Conservation (phyloP, 2,113 vertebrate species). For the Plestiodon gilberti region DNA sequence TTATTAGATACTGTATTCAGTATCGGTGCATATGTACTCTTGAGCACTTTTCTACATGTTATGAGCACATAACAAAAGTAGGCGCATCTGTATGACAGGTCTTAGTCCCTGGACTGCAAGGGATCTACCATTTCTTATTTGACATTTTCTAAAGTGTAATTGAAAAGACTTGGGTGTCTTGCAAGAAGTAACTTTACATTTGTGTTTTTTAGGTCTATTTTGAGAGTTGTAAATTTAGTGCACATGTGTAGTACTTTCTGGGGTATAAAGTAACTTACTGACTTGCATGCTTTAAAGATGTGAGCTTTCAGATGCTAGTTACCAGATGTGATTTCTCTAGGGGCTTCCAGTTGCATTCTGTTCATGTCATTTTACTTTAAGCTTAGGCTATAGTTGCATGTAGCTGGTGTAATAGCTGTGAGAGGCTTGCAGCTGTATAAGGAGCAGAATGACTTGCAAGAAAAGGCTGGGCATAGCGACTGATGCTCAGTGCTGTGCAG, state of each 20-base stretch:
- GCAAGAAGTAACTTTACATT: constrained; percentile 15
- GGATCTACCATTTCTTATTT: constrained; percentile 19
- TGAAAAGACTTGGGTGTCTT: constrained; percentile 27
- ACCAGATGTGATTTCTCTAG: neutral
- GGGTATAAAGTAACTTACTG: neutral
- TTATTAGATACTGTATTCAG: no score
- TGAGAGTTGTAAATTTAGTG: neutral
- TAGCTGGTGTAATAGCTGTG: no score
- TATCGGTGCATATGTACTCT: neutral
- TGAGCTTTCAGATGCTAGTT: no score
- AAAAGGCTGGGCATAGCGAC: neutral
- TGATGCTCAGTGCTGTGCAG: neutral
- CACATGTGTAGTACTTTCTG: neutral
- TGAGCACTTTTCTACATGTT: constrained; percentile 1
- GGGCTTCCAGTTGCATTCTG: neutral
- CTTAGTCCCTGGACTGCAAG: neutral
- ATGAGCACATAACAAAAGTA: constrained; percentile 11
- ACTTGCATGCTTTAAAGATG: neutral
- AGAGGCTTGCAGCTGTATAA: neutral
- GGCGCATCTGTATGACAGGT: constrained; percentile 7
- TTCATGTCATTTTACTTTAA: neutral
- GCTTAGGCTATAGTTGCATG: neutral
- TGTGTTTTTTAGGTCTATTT: neutral
- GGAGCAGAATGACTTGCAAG: neutral
- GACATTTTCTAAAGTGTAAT: constrained; percentile 22